phyloP scores from a whole-genome alignment of 2,113 vertebrate species.

The Indicator indicator region DNA sequence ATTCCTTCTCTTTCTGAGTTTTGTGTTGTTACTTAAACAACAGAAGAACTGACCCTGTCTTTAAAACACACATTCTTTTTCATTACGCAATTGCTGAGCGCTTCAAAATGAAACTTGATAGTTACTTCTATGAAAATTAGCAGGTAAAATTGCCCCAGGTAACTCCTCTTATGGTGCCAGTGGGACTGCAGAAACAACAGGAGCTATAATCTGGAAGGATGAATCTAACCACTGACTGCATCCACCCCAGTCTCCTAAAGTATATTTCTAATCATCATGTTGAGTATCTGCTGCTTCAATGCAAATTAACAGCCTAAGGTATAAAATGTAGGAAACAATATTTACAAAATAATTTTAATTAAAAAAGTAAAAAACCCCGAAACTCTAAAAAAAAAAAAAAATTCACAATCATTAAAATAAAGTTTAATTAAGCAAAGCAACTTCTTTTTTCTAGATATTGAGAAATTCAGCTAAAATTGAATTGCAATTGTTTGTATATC shows the following conservation, averaged over 20 bases:
- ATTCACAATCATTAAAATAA: slow-evolving; percentile 66
- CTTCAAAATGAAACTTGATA: not conserved
- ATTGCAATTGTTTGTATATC: slow-evolving; percentile 24
- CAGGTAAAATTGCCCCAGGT: not conserved
- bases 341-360: slow-evolving; percentile 73
- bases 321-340: slow-evolving; percentile 64
- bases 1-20: slow-evolving; percentile 13
- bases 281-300: slow-evolving; percentile 31
- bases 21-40: not conserved
- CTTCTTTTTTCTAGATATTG: slow-evolving; percentile 42
- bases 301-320: slow-evolving; percentile 29
- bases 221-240: not conserved
- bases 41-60: not conserved
- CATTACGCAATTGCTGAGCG: not conserved
- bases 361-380: slow-evolving; percentile 22
- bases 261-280: not conserved
- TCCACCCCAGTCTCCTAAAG: not conserved
- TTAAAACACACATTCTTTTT: not conserved
- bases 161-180: not conserved
- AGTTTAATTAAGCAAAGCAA: slow-evolving; percentile 48
- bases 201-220: not conserved
- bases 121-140: not conserved
- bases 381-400: slow-evolving; percentile 49
- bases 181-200: not conserved
- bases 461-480: slow-evolving; percentile 31